These are phyloP conservation scores for Monodelphis domestica DNA, from an alignment of 2,797 vertebrate species.

Conservation along the genomic window DNA sequence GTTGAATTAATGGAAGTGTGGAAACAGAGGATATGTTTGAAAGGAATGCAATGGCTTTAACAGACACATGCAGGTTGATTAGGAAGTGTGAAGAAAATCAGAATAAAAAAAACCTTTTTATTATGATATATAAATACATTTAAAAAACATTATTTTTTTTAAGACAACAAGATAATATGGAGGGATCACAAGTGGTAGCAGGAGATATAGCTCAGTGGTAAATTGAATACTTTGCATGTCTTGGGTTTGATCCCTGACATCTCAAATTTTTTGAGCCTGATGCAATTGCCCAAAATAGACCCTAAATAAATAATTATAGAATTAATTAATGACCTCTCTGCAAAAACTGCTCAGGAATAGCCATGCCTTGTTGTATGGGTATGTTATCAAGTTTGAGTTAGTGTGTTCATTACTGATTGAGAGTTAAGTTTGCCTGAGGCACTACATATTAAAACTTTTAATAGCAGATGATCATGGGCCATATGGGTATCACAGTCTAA, in stretches of 20 bases:
- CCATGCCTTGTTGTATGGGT: not conserved
- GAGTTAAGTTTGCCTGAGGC: not conserved
- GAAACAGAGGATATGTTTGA: conserved; percentile 10
- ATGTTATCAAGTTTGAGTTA: not conserved
- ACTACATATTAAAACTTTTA: not conserved
- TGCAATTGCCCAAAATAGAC: not conserved
- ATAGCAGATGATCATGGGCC: conserved; percentile 9
- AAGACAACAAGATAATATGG: conserved; percentile 13
- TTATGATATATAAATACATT: not conserved
- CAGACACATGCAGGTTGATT: conserved; percentile 38
- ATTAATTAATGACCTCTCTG: not conserved
- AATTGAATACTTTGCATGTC: not conserved
- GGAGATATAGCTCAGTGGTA: not conserved
- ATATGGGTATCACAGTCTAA: not conserved
- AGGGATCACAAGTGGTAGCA: not conserved
- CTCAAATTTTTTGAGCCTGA: not conserved
- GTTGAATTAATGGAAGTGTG: conserved; percentile 66
- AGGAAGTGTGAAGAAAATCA: conserved; percentile 26
- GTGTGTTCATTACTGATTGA: not conserved
- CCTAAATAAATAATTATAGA: not conserved
- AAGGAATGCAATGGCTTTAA: conserved; percentile 48
- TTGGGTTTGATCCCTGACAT: not conserved
- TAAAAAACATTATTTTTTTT: conserved; percentile 44
- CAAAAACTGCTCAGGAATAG: not conserved
- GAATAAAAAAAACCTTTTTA: conserved; percentile 28